These are phyloP conservation scores for Paralichthys olivaceus DNA, from an alignment of 2,113 vertebrate species.

Conservation along the genomic window DNA sequence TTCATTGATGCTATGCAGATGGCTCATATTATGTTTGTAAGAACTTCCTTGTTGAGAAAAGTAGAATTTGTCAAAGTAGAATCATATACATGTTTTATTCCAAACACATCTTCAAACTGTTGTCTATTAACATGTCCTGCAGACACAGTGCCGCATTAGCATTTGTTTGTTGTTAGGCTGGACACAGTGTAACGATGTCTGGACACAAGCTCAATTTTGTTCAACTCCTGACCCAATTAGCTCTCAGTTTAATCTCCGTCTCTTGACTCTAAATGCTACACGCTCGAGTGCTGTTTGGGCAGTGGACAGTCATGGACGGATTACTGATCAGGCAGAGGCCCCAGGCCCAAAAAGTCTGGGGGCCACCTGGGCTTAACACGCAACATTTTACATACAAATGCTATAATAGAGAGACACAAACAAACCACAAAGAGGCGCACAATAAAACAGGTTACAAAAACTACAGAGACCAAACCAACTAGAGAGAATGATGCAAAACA, in stretches of 20 bases:
- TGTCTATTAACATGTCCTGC: background rate
- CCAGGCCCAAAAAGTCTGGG: background rate
- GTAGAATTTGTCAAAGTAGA: constrained; percentile 1
- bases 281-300: background rate
- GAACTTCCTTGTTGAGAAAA: too few relatives aligned
- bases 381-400: background rate
- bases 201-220: constrained; percentile 2
- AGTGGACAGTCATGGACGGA: background rate
- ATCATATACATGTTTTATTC: background rate
- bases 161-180: background rate
- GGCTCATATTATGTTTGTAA: background rate
- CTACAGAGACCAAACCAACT: background rate
- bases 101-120: background rate
- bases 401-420: background rate
- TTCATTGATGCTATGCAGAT: background rate
- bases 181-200: background rate
- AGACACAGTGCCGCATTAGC: background rate
- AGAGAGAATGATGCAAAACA: background rate
- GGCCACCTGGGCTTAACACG: background rate
- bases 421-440: background rate
- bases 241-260: background rate
- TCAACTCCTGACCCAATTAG: background rate
- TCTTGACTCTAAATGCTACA: background rate
- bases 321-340: background rate
- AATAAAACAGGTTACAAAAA: background rate